Evolutionary conservation across 2,888 invertebrate genomes (phyloP), one percentile per base, ranked within the genome.

Genomic region (Drosophila suboccidentalis): DNA sequence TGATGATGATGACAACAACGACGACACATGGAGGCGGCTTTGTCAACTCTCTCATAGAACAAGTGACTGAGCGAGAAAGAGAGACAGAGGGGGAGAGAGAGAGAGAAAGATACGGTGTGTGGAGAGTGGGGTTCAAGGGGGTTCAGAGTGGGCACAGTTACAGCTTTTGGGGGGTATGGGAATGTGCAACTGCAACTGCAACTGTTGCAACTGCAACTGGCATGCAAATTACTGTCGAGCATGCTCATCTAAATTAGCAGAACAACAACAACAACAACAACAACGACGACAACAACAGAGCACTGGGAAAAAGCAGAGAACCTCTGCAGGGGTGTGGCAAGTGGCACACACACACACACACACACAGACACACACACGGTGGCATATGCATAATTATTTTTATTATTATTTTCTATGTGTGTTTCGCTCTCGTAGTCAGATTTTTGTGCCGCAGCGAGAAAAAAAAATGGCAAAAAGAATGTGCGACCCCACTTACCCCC

Each of bases 301-400:
- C 29, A 8, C 29, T 29, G 29, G 29, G 8, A 29, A 29, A 29
- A 29, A 29, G 29, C 29, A 3, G n/a, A 19, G 54, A 11, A 49
- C 51, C 47, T 43, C n/a, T 26, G n/a, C 22, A 46, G 29, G 38
- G 49, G 26, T 46, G 61, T 46, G 58, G 54, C 51, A 50, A 50
- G n/a, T 50, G 50, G 22, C 34, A 36, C 38, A 17, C 53, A 38
- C 11, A 13, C 38, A 29, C 38, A 34, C 17, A 17, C 17, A 38
- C 54, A 41, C 38, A 17, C 54, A 29, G 8, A 10, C 39, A 32
- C 38, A 22, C 10, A 13, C n/a, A 39, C 76, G 74, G 86, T 86
- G 80, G 85, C 88, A 85, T 88, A 85, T 85, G 86, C 83, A 88
- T 85, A 88, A 86, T 86, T 85, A 88, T 85, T 86, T 86, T 80